A percentile compares a stretch with the other conserved stretches of the same genome.
Conservation (phyloP, 2,888 invertebrate species). For the Eurytoma californica region DNA sequence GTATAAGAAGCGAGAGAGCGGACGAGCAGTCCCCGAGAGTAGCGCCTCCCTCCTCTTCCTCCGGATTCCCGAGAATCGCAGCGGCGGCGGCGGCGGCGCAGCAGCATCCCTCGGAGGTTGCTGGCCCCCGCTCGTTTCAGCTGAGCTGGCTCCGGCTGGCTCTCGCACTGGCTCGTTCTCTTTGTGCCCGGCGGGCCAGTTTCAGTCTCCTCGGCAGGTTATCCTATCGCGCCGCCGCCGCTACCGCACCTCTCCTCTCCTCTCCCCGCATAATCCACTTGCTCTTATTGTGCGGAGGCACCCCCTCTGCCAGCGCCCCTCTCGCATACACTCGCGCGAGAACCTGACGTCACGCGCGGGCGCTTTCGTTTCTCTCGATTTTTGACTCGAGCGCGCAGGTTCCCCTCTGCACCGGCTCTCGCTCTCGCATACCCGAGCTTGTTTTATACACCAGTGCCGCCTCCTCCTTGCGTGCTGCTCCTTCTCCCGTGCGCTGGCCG, state of each 20-base stretch:
- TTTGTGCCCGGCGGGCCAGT: constrained; percentile 63
- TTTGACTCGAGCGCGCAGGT: neutral
- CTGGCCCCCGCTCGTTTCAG: constrained; percentile 51
- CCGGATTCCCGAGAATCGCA: constrained; percentile 12
- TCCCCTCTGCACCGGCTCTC: constrained; percentile 12
- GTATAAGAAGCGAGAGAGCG: too few relatives aligned
- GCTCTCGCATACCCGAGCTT: neutral
- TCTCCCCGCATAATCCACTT: constrained; percentile 29
- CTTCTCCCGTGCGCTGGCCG: neutral
- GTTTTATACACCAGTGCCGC: neutral
- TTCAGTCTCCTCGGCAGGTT: constrained; percentile 59
- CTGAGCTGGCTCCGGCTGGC: neutral
- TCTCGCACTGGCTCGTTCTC: constrained; percentile 54
- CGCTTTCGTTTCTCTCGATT: constrained; percentile 10
- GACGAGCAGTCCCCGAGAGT: too few relatives aligned
- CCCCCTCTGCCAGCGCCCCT: neutral
- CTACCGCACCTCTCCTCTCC: constrained; percentile 23
- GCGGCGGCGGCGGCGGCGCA: neutral
- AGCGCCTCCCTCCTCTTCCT: neutral
- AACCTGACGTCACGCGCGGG: neutral
- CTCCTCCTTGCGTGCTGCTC: constrained; percentile 1
- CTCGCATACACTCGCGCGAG: constrained; percentile 9
- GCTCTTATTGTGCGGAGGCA: constrained; percentile 13
- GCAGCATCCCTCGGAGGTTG: constrained; percentile 50
- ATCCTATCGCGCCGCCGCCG: constrained; percentile 42